These are phyloP conservation scores for Columba janthina DNA, from an alignment of 2,113 vertebrate species.

Conservation along the genomic window DNA sequence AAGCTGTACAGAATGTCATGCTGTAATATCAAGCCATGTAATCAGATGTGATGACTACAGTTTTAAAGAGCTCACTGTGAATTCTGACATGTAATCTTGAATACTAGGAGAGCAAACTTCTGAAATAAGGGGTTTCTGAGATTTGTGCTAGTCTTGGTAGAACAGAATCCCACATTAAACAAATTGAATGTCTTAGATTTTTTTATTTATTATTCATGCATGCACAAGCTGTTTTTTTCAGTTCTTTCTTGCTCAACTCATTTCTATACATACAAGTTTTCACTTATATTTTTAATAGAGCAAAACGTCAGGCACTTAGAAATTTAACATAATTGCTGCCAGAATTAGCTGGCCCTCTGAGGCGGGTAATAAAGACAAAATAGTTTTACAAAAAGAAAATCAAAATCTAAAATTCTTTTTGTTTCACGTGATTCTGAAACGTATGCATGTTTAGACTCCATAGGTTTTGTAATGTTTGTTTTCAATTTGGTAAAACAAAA, in stretches of 20 bases:
- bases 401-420: not conserved
- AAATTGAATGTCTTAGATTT: not conserved
- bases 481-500: not conserved
- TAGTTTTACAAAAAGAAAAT: not conserved
- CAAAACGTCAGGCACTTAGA: not conserved
- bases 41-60: not conserved
- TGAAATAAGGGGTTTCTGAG: not conserved
- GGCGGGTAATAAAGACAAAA: not conserved
- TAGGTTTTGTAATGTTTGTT: not conserved
- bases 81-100: not conserved
- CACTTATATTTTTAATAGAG: not conserved
- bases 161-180: not conserved
- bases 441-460: not conserved
- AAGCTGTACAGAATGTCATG: not conserved
- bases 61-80: not conserved
- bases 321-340: not conserved
- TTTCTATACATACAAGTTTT: not conserved
- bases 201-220: not conserved
- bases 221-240: not conserved
- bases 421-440: not conserved
- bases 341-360: not conserved
- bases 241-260: not conserved
- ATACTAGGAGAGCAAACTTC: not conserved
- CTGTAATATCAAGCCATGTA: not conserved
- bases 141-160: not conserved